Conservation (phyloP, 2,888 invertebrate genomes). For the Hoplodrina ambigua region DNA sequence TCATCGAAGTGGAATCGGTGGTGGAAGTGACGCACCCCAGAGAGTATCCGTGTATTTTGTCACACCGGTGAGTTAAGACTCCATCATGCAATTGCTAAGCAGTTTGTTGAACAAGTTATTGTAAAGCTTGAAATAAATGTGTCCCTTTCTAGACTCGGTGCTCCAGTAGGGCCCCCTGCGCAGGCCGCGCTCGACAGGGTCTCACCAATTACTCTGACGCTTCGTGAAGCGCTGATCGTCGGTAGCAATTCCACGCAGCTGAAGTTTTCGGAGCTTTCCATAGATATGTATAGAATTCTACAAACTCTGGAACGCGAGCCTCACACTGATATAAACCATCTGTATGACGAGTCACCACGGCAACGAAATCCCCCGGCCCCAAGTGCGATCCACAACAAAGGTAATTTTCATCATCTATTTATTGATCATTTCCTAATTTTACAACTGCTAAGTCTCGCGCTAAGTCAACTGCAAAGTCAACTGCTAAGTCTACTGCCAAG, state of each 20-base stretch:
- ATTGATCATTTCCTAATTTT: background rate
- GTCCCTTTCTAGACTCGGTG: conserved; percentile 92
- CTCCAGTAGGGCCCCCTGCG: conserved; percentile 92
- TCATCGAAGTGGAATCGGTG: conserved; percentile 97
- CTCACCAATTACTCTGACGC: conserved; percentile 95
- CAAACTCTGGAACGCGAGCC: conserved; percentile 98
- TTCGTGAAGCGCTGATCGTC: conserved; percentile 98
- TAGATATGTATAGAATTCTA: conserved; percentile 99
- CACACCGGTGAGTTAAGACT: conserved; percentile 93
- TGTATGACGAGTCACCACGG: conserved; percentile 84
- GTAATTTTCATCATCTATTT: conserved; percentile 58
- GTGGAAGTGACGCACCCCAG: conserved; percentile 97
- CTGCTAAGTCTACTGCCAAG: too few relatives aligned
- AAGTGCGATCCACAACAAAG: conserved; percentile 79
- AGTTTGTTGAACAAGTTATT: too few relatives aligned
- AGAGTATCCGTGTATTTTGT: conserved; percentile 94
- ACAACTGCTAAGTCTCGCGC: too few relatives aligned
- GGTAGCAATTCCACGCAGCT: conserved; percentile 98
- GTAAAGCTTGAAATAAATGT: background rate
- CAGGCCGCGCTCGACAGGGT: conserved; percentile 92
- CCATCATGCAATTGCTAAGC: background rate
- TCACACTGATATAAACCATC: conserved; percentile 94
- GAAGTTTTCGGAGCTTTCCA: conserved; percentile 98
- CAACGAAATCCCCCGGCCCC: conserved; percentile 90
- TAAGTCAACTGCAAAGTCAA: background rate